phyloP scores from a whole-genome alignment of 2,888 invertebrate genomes.

The Podabrus alpinus region DNA sequence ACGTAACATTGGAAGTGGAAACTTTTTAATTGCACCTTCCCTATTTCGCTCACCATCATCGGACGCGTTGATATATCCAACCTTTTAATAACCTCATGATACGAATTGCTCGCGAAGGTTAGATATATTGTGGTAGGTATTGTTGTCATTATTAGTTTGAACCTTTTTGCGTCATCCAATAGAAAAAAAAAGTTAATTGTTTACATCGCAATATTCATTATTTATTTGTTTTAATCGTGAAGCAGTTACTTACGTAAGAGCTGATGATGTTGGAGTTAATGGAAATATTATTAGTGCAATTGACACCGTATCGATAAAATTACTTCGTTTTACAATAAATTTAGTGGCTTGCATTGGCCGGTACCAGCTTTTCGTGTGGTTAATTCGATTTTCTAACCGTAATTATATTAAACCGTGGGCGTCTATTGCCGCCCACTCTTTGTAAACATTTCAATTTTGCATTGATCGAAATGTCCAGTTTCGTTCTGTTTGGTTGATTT shows the following conservation, averaged over 20 bases:
- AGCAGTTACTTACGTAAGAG: not conserved
- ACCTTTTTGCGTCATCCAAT: not conserved
- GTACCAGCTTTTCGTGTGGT: not conserved
- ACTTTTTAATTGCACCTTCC: not conserved
- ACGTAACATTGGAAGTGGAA: not conserved
- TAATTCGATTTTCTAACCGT: not conserved
- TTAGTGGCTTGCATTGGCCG: not conserved
- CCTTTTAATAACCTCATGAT: not conserved
- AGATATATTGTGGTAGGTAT: slow-evolving; percentile 1
- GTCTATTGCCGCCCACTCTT: not conserved
- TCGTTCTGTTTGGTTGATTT: not conserved
- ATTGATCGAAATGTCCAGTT: not conserved
- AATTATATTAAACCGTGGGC: not conserved
- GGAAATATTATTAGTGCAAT: not conserved
- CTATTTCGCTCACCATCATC: not conserved
- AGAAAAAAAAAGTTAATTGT: not conserved
- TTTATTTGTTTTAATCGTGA: not conserved
- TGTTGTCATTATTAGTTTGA: not conserved
- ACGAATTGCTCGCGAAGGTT: not conserved
- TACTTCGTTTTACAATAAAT: not conserved
- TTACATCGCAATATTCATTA: not conserved
- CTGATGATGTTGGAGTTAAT: not conserved
- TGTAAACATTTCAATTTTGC: not conserved
- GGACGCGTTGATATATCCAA: not conserved
- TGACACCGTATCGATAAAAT: not conserved